These are phyloP conservation scores for Drosophila sproati DNA, from an alignment of 1,140 invertebrate species.

Conservation along the genomic window DNA sequence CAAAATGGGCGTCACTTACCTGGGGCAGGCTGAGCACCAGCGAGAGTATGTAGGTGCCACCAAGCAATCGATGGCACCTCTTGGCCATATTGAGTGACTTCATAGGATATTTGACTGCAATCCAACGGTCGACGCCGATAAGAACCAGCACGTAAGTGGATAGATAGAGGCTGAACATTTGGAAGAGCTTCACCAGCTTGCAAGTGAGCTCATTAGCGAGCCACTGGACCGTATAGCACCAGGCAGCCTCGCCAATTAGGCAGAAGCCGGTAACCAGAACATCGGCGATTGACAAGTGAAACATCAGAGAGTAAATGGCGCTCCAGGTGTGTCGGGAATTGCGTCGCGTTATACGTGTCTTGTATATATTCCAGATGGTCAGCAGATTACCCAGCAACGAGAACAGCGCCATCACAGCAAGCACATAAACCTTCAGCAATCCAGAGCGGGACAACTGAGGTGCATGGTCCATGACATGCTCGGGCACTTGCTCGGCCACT, in stretches of 20 bases:
- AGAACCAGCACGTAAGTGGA: slow-evolving; percentile 93
- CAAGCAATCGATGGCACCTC: slow-evolving; percentile 87
- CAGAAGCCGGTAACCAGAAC: slow-evolving; percentile 92
- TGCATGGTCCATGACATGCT: slow-evolving; percentile 86
- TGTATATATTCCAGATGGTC: slow-evolving; percentile 90
- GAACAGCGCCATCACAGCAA: slow-evolving; percentile 88
- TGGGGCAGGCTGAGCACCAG: slow-evolving; percentile 92
- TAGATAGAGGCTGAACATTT: slow-evolving; percentile 93
- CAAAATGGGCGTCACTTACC: slow-evolving; percentile 86
- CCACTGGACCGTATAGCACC: slow-evolving; percentile 93
- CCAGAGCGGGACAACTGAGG: slow-evolving; percentile 87
- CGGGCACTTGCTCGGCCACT: slow-evolving; percentile 65
- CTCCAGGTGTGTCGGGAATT: slow-evolving; percentile 87
- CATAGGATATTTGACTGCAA: slow-evolving; percentile 93
- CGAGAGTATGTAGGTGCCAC: slow-evolving; percentile 89
- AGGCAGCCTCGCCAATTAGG: slow-evolving; percentile 91
- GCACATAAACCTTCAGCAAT: slow-evolving; percentile 87
- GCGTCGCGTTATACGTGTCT: slow-evolving; percentile 85
- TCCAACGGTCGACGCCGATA: slow-evolving; percentile 92
- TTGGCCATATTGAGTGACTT: slow-evolving; percentile 88
- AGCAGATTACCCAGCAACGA: slow-evolving; percentile 90
- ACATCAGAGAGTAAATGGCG: slow-evolving; percentile 91
- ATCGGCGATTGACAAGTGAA: slow-evolving; percentile 91
- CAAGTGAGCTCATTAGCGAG: slow-evolving; percentile 90
- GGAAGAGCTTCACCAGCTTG: slow-evolving; percentile 92